Evolutionary conservation across 1,140 invertebrate genomes (phyloP), one percentile per base, ranked within the genome.

Genomic region (Eciton burchellii): DNA sequence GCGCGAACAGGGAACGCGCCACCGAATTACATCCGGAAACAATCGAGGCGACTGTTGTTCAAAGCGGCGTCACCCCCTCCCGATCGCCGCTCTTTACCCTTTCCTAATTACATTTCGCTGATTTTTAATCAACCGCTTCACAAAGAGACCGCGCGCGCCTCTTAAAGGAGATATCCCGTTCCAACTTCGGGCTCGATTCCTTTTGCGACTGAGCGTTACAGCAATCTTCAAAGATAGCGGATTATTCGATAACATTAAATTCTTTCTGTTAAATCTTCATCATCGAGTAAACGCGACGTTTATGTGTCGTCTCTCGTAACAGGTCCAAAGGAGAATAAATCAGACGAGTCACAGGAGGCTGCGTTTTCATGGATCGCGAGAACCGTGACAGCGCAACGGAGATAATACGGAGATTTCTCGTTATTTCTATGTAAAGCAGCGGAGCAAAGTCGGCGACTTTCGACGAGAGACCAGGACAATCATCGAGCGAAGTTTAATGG

Each of bases 361-460:
- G 14, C 12, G 16, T 41, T 62, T 21, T 14, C 35, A 70, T 70
- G 68, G 70, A 57, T 79, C 21, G 45, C 35, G 5, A 45, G 45
- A 68, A 79, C 19, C 41, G 26, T 49, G 57, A 49, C 43, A 49
- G 0, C 16, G 11, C 63, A 70, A 68, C n/a, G n/a, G n/a, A n/a
- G n/a, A n/a, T 79, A 70, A 79, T 79, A 79, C 68, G 45, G 49
- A 70, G 12, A 77, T 57, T 35, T 35, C 6, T 14, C n/a, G 63
- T 79, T 43, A 79, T 79, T 79, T 79, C 74, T 57, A 79, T 79
- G 74, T 79, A 79, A 79, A 79, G 56, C 24, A 79, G 74, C 41
- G 12, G 26, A 14, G 35, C 12, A 45, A 70, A 79, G 74, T 70
- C 70, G 29, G 56, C 35, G 29, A 26, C 3, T 35, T 6, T 35